Conservation (phyloP, 2,113 vertebrate genomes). For the Pipa parva region DNA sequence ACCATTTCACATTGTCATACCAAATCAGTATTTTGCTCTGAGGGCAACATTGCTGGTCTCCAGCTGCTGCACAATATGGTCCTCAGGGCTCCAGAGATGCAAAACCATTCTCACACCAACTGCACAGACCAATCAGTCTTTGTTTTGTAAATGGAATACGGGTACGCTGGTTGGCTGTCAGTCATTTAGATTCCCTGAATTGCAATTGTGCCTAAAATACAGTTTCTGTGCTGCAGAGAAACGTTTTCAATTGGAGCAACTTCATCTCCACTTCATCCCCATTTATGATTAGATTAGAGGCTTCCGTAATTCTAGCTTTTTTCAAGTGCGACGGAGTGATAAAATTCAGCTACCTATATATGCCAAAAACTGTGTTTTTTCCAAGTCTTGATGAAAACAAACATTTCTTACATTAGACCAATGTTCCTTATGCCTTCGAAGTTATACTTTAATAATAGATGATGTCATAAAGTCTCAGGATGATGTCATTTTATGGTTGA, state of each 20-base stretch:
- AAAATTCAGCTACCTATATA: slow-evolving; percentile 7
- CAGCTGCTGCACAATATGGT: slow-evolving; percentile 30
- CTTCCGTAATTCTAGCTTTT: background rate
- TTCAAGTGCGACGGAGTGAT: background rate
- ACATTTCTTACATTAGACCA: background rate
- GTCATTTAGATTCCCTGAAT: background rate
- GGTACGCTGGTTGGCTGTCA: slow-evolving; percentile 26
- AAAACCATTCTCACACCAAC: background rate
- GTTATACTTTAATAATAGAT: too few relatives aligned
- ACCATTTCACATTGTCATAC: background rate
- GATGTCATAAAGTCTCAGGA: too few relatives aligned
- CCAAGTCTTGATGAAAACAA: background rate
- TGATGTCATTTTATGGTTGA: too few relatives aligned
- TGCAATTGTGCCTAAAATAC: slow-evolving; percentile 23
- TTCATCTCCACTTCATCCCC: background rate
- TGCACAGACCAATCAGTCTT: slow-evolving; percentile 21
- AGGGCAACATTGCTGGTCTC: slow-evolving; percentile 21
- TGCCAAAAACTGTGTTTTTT: background rate
- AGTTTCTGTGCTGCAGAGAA: slow-evolving; percentile 12
- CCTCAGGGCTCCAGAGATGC: background rate
- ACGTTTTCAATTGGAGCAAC: background rate
- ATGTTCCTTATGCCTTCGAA: background rate
- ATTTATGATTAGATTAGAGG: too few relatives aligned
- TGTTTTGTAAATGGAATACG: slow-evolving; percentile 24
- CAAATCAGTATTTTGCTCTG: slow-evolving; percentile 24